phyloP scores from a whole-genome alignment of 2,797 vertebrate genomes.

The Pyrocephalus nanus region DNA sequence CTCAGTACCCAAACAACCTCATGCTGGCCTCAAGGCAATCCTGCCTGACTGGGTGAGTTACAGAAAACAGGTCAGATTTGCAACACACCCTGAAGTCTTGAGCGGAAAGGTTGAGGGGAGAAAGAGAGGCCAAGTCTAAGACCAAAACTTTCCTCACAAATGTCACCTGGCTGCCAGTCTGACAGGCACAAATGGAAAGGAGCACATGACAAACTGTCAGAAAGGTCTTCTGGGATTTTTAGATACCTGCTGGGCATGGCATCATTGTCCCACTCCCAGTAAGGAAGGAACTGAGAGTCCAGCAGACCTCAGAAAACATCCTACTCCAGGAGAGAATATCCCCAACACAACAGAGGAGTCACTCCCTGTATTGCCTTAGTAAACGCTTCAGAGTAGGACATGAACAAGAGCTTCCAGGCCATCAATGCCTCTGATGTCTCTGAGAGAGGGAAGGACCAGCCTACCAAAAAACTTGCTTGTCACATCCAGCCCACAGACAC shows the following conservation, averaged over 20 bases:
- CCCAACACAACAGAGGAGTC: neutral
- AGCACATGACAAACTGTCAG: neutral
- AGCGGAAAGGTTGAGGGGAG: fast-evolving
- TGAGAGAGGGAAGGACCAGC: neutral
- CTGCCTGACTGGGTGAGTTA: neutral
- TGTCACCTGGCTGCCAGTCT: neutral
- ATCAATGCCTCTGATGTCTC: neutral
- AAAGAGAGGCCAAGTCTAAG: neutral
- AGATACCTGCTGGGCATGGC: neutral
- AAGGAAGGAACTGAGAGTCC: neutral
- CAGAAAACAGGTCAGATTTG: neutral
- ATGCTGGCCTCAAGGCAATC: neutral
- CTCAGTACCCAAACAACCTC: neutral
- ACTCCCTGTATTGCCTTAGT: neutral
- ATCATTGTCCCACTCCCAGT: neutral
- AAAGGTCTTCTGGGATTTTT: neutral
- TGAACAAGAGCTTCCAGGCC: neutral
- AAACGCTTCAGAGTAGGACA: neutral
- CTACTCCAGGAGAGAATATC: neutral
- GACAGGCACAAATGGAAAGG: neutral
- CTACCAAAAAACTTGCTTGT: neutral
- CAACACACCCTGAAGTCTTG: neutral
- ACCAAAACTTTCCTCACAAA: neutral
- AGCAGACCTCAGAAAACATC: neutral
- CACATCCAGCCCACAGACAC: neutral